A percentile compares a stretch with the other conserved stretches of the same genome.
Conservation (phyloP, 2,888 invertebrate genomes). For the Metalampra italica region DNA sequence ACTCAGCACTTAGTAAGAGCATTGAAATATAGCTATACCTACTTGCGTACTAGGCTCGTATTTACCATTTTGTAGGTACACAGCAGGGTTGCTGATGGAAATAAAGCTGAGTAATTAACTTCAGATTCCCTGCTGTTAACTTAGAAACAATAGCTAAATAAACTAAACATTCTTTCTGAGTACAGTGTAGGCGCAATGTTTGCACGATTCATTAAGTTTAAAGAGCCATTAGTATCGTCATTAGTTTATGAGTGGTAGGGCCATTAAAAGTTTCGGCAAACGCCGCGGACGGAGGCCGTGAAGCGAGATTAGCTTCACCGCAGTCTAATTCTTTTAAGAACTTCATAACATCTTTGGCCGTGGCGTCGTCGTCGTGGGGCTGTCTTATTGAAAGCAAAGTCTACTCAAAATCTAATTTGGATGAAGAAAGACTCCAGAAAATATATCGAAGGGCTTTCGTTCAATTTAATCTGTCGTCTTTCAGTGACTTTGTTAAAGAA, state of each 20-base stretch:
- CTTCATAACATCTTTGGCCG: constrained; percentile 35
- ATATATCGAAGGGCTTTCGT: constrained; percentile 6
- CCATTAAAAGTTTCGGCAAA: constrained; percentile 25
- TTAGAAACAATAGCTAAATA: not conserved
- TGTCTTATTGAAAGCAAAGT: constrained; percentile 36
- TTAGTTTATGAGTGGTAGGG: constrained; percentile 10
- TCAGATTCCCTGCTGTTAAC: not conserved
- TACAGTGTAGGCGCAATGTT: constrained; percentile 11
- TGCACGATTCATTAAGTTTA: constrained; percentile 9
- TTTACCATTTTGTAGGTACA: not conserved
- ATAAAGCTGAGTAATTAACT: not conserved
- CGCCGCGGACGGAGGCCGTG: constrained; percentile 11
- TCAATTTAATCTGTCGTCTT: not conserved
- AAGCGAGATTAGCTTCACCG: constrained; percentile 23
- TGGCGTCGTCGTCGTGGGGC: constrained; percentile 26
- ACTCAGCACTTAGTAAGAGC: not conserved
- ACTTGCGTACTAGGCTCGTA: not conserved
- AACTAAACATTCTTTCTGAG: constrained; percentile 2
- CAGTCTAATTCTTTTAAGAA: constrained; percentile 38
- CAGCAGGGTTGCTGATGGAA: not conserved
- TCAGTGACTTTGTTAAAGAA: not conserved
- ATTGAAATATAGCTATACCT: not conserved
- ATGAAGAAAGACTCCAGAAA: constrained; percentile 27
- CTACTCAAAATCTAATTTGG: constrained; percentile 37
- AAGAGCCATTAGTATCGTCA: constrained; percentile 15